A percentile compares a stretch with the other conserved stretches of the same genome.
These are phyloP conservation scores for Cheirogaleus medius DNA, from an alignment of 2,113 vertebrate species.

Conservation along the genomic window DNA sequence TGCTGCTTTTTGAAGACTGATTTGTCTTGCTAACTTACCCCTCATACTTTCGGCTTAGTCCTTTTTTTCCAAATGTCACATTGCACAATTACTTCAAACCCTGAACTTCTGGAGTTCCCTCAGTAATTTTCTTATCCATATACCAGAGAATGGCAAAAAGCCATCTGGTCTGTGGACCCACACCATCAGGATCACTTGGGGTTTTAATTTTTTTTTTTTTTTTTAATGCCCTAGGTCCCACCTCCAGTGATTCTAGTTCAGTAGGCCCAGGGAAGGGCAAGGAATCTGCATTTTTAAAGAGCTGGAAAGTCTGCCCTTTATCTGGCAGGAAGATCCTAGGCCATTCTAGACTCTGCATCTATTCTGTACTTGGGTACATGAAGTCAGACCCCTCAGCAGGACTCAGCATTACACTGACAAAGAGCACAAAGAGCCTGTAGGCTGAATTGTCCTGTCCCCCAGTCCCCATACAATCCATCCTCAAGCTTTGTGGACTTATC, in stretches of 20 bases:
- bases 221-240: background rate
- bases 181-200: background rate
- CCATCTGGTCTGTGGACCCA: background rate
- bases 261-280: background rate
- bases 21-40: background rate
- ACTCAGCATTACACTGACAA: background rate
- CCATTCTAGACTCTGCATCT: background rate
- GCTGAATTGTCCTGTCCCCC: background rate
- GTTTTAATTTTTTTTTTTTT: background rate
- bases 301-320: background rate
- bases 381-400: background rate
- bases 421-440: background rate
- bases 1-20: conserved; percentile 14
- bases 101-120: background rate
- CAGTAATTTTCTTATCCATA: background rate
- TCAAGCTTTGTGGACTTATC: background rate
- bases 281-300: background rate
- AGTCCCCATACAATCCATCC: too few species aligned
- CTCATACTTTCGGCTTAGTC: background rate
- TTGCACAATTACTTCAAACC: background rate
- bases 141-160: background rate
- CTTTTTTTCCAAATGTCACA: background rate
- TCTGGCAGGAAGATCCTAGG: background rate
- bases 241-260: background rate
- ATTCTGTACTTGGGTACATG: background rate